Evolutionary conservation across 64 coral and sea anemone species (phyloP).

Genomic region (Montipora capricornis): DNA sequence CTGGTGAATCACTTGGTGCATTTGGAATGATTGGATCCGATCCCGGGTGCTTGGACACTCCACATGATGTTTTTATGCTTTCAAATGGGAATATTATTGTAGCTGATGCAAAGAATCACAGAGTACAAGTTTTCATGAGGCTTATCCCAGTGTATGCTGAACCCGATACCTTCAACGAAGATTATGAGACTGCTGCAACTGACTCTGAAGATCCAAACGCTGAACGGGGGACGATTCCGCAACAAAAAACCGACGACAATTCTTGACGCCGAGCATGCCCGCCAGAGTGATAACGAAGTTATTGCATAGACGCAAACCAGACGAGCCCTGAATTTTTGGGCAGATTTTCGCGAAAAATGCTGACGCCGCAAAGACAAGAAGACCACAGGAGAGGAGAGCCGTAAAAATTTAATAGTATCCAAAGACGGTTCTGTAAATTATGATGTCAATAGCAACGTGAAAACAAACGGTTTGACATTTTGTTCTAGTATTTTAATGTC

Average conservation of each 20-base stretch:
- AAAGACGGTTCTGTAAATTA: neutral
- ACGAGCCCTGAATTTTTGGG: neutral
- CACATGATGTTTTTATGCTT: conserved; percentile 82
- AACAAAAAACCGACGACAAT: neutral
- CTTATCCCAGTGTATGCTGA: conserved; percentile 51
- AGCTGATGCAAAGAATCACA: conserved; percentile 90
- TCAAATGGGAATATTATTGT: conserved; percentile 77
- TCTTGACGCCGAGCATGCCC: neutral
- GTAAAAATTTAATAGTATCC: neutral
- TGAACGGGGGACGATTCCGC: neutral
- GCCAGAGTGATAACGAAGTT: neutral
- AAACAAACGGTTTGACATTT: too few relatives aligned
- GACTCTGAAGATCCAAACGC: neutral
- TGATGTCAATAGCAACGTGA: neutral
- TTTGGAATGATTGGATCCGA: conserved; percentile 83
- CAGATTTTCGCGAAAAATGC: neutral
- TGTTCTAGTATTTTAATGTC: too few relatives aligned
- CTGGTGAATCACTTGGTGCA: conserved; percentile 66
- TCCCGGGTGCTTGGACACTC: conserved; percentile 80
- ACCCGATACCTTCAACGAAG: conserved; percentile 23
- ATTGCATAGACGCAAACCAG: neutral
- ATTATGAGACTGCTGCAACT: neutral
- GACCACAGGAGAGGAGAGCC: neutral
- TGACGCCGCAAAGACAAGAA: neutral
- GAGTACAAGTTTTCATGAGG: conserved; percentile 82